A percentile compares a stretch with the other conserved stretches of the same genome.
These are phyloP conservation scores for Podarcis cretensis DNA, from an alignment of 2,113 vertebrate genomes.

Conservation along the genomic window DNA sequence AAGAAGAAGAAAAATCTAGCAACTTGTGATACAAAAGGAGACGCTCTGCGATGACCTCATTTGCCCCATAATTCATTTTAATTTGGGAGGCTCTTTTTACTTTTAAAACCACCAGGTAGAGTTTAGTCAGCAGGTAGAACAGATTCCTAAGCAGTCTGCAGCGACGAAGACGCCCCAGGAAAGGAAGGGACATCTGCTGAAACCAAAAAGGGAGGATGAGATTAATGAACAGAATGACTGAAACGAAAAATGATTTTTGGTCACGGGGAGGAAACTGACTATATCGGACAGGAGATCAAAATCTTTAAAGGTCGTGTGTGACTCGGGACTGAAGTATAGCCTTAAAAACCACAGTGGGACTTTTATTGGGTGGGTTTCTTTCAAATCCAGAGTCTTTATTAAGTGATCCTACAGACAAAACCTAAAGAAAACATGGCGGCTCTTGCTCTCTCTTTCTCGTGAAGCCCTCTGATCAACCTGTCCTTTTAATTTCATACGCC, in stretches of 20 bases:
- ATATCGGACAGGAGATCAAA: not conserved
- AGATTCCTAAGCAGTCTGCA: not conserved
- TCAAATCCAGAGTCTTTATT: not conserved
- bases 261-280: not conserved
- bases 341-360: accelerated
- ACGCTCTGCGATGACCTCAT: not conserved
- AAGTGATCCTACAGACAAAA: not conserved
- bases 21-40: not conserved
- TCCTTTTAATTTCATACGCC: not conserved
- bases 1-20: not conserved
- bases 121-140: not conserved
- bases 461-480: not conserved
- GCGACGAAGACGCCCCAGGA: not conserved
- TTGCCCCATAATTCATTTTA: not conserved
- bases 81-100: not conserved
- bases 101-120: not conserved
- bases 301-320: not conserved
- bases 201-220: not conserved
- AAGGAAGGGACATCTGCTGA: accelerated
- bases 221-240: not conserved
- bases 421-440: constrained; percentile 22
- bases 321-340: accelerated
- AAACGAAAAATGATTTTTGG: not conserved
- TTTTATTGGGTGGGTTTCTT: not conserved
- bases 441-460: not conserved